Conservation (phyloP, 2,888 invertebrate genomes). For the Drosophila algonquin region DNA sequence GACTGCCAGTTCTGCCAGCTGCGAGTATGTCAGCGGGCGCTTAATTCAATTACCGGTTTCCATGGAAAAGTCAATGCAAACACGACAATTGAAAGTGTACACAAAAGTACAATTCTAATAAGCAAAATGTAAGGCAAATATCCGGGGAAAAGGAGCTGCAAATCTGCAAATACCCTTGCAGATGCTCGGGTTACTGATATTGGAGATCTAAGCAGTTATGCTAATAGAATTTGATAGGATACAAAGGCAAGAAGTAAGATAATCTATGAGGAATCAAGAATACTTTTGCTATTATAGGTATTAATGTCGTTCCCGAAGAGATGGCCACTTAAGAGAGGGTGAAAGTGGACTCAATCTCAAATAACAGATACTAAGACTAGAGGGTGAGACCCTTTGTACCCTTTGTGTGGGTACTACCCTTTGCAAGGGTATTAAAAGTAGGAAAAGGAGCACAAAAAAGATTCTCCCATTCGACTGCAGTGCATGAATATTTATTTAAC, state of each 20-base stretch:
- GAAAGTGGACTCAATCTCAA: background rate
- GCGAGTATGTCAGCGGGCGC: constrained; percentile 26
- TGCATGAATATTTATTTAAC: constrained; percentile 67
- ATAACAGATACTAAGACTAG: background rate
- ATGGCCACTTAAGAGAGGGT: background rate
- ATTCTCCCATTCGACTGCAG: constrained; percentile 7
- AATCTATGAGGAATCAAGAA: background rate
- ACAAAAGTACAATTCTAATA: constrained; percentile 4
- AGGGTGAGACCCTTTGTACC: background rate
- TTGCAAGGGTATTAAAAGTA: background rate
- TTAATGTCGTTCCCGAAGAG: background rate
- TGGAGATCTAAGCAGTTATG: background rate
- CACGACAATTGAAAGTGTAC: constrained; percentile 31
- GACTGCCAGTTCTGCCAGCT: constrained; percentile 11
- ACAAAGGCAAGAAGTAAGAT: background rate
- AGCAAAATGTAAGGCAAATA: background rate
- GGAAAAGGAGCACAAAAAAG: background rate
- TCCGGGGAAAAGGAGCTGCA: background rate
- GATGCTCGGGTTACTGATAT: background rate
- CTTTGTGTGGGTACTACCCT: background rate
- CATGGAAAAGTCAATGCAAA: constrained; percentile 28
- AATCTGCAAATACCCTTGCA: background rate
- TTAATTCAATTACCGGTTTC: constrained; percentile 63
- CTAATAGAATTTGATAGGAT: background rate
- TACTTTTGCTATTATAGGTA: background rate